A percentile compares a stretch with the other conserved stretches of the same genome.
These are phyloP conservation scores for Nasonovia ribisnigri DNA, from an alignment of 2,888 invertebrate species.

Conservation along the genomic window DNA sequence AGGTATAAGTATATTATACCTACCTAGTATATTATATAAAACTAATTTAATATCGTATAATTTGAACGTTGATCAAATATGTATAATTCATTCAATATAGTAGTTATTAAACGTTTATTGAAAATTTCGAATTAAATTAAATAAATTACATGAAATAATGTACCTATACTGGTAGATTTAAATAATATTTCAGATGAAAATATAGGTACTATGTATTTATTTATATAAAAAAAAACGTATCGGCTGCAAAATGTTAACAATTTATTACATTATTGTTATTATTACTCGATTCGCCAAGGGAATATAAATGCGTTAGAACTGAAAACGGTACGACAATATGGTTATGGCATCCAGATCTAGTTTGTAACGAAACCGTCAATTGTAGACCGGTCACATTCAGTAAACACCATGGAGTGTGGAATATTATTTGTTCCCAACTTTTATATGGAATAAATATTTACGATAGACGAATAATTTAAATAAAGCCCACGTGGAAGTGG, in stretches of 20 bases:
- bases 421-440: neutral
- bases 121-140: too few relatives aligned
- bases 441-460: neutral
- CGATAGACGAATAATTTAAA: neutral
- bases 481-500: neutral
- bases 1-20: neutral
- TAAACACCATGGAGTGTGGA: neutral
- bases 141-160: neutral
- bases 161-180: neutral
- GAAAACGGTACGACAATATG: neutral
- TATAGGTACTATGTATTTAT: neutral
- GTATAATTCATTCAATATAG: neutral
- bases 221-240: neutral
- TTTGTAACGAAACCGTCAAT: neutral
- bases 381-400: neutral
- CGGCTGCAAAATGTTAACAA: neutral
- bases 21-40: neutral
- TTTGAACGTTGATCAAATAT: neutral
- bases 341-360: neutral
- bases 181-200: neutral
- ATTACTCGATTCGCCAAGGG: neutral
- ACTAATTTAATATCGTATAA: neutral
- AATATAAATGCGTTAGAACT: neutral
- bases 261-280: neutral
- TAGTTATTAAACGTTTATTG: neutral